Base-by-base conservation (phyloP, 2,888 invertebrate species). In the Entomobrya multifasciata region DNA sequence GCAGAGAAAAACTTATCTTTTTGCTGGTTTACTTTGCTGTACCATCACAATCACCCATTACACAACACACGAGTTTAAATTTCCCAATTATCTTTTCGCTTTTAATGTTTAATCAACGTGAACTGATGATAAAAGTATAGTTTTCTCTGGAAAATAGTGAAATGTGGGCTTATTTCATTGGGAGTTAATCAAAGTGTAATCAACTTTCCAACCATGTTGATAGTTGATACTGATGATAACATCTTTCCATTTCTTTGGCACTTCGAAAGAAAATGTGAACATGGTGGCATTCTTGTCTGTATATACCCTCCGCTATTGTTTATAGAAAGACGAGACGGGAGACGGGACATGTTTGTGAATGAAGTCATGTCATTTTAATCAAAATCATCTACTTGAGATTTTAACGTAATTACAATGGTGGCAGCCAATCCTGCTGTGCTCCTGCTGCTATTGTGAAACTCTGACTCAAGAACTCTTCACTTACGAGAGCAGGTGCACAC, bases 181-280 rank as follows among this genome's bases (percentile, higher is more conserved):
- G 15, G 55, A 80, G 57, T 62, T 86, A 86, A 86, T 86, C 86
- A 80, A 86, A 80, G 30, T 67, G 22, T 55, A 78, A 86, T 86
- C 80, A 72, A 60, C 44, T n/a, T 80, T 52, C 57, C 76, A 15
- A n/a, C n/a, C n/a, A n/a, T n/a, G n/a, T n/a, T n/a, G n/a, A n/a
- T n/a, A n/a, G n/a, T n/a, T n/a, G n/a, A n/a, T n/a, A n/a, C n/a
- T 65, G 1, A 1, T 77, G 77, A 83, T 83, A 83, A 65, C 62
- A 83, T 76, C 74, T 52, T 78, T 65, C 52, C 62, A 76, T 49
- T 83, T 55, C 15, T 11, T 55, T 55, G 36, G 52, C 74, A 55
- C 49, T 49, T 10, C n/a, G 36, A 30, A 30, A 22, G 10, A 27
- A 4, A 49, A 22, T 5, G 22, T 13, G 47, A 47, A 70, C 25